These are phyloP conservation scores for Galendromus occidentalis DNA, from an alignment of 1,140 invertebrate species.

Conservation along the genomic window DNA sequence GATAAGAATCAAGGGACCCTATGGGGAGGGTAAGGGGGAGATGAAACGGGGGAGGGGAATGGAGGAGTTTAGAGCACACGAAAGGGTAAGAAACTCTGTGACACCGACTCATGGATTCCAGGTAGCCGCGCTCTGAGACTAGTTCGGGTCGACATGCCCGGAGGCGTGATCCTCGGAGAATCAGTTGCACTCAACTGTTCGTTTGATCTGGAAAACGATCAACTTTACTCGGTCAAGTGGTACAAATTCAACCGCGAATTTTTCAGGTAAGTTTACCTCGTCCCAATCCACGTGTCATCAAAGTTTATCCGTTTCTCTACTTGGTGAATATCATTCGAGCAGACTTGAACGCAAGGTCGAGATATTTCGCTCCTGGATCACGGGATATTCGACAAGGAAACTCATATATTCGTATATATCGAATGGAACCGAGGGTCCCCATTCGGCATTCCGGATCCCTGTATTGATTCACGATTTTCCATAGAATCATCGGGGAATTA, in stretches of 20 bases:
- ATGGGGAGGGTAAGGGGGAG: not conserved
- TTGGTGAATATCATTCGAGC: no score
- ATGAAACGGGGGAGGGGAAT: not conserved
- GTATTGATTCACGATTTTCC: no score
- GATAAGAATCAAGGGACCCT: no score
- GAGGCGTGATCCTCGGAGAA: conserved; percentile 19
- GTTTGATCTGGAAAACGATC: conserved; percentile 21
- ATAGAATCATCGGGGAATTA: no score
- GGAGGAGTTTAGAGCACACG: not conserved
- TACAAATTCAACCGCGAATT: conserved; percentile 17
- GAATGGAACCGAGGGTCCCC: no score
- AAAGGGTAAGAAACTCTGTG: not conserved
- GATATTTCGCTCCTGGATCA: no score
- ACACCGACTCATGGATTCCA: not conserved
- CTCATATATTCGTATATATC: no score
- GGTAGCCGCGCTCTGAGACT: conserved; percentile 13
- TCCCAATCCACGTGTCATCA: no score
- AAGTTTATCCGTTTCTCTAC: no score
- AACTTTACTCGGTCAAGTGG: conserved; percentile 23
- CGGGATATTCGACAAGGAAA: no score
- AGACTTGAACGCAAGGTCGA: no score
- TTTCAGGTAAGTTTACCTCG: conserved; percentile 6
- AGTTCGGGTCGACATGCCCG: conserved; percentile 19
- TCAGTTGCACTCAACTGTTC: conserved; percentile 21
- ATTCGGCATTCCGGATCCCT: no score